Conservation (phyloP, 2,113 vertebrate genomes). For the Hydropotes inermis region DNA sequence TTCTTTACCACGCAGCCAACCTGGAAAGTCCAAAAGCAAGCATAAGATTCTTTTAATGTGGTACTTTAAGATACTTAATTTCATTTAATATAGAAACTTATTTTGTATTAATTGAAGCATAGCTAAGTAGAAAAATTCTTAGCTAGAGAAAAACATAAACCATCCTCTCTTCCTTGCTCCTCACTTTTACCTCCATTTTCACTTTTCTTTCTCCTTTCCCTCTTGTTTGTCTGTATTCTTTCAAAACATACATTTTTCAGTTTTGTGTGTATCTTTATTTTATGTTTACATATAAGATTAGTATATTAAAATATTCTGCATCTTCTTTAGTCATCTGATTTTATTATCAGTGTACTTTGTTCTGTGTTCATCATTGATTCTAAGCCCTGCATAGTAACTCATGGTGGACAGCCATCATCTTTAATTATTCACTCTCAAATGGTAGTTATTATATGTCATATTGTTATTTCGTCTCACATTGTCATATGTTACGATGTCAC, state of each 20-base stretch:
- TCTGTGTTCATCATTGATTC: no score
- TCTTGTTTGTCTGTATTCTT: not conserved
- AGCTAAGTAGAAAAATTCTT: not conserved
- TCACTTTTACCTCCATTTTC: not conserved
- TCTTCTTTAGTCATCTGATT: not conserved
- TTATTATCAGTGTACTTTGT: not conserved
- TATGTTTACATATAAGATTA: not conserved
- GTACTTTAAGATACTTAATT: not conserved
- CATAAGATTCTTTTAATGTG: not conserved
- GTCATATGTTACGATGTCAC: not conserved
- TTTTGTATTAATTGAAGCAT: not conserved
- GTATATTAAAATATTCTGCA: not conserved
- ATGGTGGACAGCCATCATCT: not conserved
- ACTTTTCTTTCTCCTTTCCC: not conserved
- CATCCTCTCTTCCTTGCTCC: not conserved
- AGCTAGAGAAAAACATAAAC: not conserved
- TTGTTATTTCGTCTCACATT: not conserved
- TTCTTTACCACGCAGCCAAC: not conserved
- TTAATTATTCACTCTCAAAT: not conserved
- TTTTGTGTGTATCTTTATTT: not conserved
- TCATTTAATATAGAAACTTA: not conserved
- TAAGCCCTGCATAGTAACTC: not conserved
- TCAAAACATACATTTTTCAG: not conserved
- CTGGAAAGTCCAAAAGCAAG: not conserved
- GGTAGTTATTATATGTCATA: not conserved